phyloP scores from a whole-genome alignment of 2,888 invertebrate species.

The Drosophila lutescens region DNA sequence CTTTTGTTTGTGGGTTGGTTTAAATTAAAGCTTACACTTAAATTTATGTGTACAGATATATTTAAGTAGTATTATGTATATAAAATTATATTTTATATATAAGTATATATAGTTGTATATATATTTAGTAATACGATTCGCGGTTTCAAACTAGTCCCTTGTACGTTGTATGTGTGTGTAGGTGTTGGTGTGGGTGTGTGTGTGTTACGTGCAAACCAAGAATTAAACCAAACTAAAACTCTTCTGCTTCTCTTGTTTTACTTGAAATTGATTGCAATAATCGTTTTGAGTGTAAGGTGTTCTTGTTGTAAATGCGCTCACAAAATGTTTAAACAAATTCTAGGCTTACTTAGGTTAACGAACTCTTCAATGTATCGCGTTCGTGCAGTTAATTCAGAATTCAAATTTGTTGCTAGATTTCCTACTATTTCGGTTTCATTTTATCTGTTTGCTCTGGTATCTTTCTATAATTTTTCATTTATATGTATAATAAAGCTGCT shows the following conservation, averaged over 20 bases:
- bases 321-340: conserved; percentile 59
- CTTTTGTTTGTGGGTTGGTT: conserved; percentile 43
- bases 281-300: conserved; percentile 30
- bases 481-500: conserved; percentile 61
- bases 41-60: conserved; percentile 41
- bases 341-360: conserved; percentile 39
- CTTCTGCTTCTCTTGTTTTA: conserved; percentile 24
- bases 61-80: conserved; percentile 42
- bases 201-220: conserved; percentile 35
- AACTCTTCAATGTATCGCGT: conserved; percentile 33
- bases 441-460: conserved; percentile 9
- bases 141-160: conserved; percentile 82
- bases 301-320: conserved; percentile 67
- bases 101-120: conserved; percentile 57
- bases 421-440: conserved; percentile 24
- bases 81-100: conserved; percentile 47
- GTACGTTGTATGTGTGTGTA: conserved; percentile 71
- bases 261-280: conserved; percentile 30
- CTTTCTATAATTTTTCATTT: conserved; percentile 20
- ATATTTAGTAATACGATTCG: conserved; percentile 82
- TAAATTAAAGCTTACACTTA: conserved; percentile 49
- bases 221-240: conserved; percentile 50
- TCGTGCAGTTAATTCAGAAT: conserved; percentile 46
- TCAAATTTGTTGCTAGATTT: conserved; percentile 66
- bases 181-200: conserved; percentile 24